A percentile compares a stretch with the other conserved stretches of the same genome.
phyloP scores from a whole-genome alignment of 2,888 invertebrate species.

The Cremastobaeus sp. region DNA sequence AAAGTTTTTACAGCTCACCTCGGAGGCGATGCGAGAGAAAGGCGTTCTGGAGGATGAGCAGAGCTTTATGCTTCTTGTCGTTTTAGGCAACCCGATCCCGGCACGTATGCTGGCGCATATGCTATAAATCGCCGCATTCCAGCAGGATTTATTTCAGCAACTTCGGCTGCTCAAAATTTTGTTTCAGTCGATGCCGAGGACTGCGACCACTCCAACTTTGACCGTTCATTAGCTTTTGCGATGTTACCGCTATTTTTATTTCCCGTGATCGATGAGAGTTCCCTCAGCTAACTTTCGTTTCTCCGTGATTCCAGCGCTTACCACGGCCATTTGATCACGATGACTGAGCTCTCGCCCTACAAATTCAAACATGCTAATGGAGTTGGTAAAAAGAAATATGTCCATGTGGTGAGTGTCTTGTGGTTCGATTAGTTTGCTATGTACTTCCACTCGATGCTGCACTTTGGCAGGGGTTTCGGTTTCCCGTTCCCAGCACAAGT shows the following conservation, averaged over 20 bases:
- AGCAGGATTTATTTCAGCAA: conserved; percentile 35
- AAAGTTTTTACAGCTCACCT: conserved; percentile 38
- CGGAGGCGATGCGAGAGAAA: background rate
- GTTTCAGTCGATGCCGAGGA: conserved; percentile 51
- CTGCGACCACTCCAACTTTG: conserved; percentile 41
- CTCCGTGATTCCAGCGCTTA: conserved; percentile 88
- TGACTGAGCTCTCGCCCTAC: conserved; percentile 99
- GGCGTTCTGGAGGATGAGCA: conserved; percentile 36
- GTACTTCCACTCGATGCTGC: no score
- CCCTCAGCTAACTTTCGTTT: conserved; percentile 56
- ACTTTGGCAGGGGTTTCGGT: no score
- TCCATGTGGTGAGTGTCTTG: conserved; percentile 87
- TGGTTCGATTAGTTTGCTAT: conserved; percentile 2
- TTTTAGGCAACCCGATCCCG: conserved; percentile 71
- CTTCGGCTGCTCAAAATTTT: conserved; percentile 41
- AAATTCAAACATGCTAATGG: conserved; percentile 95
- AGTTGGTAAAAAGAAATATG: conserved; percentile 89
- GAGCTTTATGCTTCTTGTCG: conserved; percentile 72
- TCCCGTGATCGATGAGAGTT: conserved; percentile 16
- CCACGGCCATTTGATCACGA: conserved; percentile 97
- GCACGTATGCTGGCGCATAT: conserved; percentile 68
- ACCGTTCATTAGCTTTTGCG: conserved; percentile 29
- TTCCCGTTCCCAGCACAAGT: no score
- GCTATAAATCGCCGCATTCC: conserved; percentile 50
- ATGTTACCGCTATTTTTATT: conserved; percentile 10